Evolutionary conservation across 2,888 invertebrate genomes (phyloP).

Genomic region (Liopterus haemorrhoidalis): DNA sequence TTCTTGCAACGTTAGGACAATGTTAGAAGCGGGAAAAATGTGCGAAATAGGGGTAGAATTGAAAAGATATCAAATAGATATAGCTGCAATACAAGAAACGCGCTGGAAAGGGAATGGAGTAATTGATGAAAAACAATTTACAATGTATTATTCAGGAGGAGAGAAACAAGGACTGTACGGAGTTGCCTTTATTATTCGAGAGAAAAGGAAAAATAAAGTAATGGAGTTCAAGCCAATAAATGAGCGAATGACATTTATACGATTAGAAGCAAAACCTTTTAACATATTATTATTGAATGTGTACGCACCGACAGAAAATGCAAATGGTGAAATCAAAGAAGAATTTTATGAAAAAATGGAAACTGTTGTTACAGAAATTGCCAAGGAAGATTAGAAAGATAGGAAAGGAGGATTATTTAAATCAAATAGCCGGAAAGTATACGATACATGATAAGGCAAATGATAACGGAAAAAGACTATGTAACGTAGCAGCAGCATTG

Average conservation of each 20-base stretch:
- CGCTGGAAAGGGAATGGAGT: no score
- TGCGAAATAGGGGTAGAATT: no score
- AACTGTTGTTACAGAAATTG: background rate
- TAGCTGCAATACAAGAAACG: no score
- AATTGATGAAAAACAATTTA: no score
- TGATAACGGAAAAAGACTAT: slow-evolving; percentile 2
- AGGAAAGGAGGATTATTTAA: background rate
- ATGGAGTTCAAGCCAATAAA: no score
- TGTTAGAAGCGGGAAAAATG: no score
- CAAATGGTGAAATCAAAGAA: background rate
- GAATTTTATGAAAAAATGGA: background rate
- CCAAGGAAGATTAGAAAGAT: background rate
- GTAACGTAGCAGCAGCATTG: background rate
- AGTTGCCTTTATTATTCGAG: no score
- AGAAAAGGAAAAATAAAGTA: no score
- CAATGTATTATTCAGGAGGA: no score
- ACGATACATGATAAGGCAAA: slow-evolving; percentile 4
- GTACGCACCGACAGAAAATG: slow-evolving; percentile 1
- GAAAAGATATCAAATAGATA: no score
- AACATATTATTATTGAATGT: slow-evolving; percentile 2
- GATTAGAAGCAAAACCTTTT: background rate
- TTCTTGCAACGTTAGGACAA: no score
- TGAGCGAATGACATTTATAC: background rate
- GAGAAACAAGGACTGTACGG: no score
- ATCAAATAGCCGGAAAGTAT: background rate